Evolutionary conservation across 1,140 invertebrate genomes (phyloP), one percentile per base, ranked within the genome.

Genomic region (Drosophila parvula): DNA sequence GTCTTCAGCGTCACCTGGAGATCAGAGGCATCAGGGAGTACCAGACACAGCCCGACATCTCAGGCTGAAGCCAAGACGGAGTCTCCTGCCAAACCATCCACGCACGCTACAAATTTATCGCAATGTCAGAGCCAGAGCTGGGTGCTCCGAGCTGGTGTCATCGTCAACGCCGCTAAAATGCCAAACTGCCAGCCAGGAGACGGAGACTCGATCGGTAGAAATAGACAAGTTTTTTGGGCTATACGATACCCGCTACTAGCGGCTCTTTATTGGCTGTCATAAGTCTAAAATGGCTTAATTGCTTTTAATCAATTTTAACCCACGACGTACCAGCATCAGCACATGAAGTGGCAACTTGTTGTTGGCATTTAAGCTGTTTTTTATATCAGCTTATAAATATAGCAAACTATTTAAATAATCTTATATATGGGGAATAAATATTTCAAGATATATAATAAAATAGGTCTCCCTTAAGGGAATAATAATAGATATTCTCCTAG

Each of bases 81-180:
- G 32, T 8, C 45, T 44, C 50, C 8, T 16, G 28, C 45, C 50
- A 28, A 67, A 9, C 59, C 84, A 61, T 79, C 83, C 83, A 86
- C 83, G 83, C 83, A 86, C 79, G 73, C 57, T 64, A 64, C 83
- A 86, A 79, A 86, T 86, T 86, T 86, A 86, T 86, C 80, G 65
- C 80, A 76, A 63, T 60, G 74, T 78, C 64, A 58, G 44, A 53
- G 67, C 30, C 60, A n/a, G 36, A 58, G 61, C 56, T 51, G 48
- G 45, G 22, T 22, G 53, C 58, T 18, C 44, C 50, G 60, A 55
- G 64, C 64, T 78, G 83, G 82, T 86, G 82, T 86, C 82, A 86
- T 86, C 84, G 82, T 78, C 82, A 70, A 65, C 81, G 65, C 47
- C 75, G 82, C 75, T 75, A 77, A 79, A 86, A 88, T 86, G 83